Evolutionary conservation across 1,140 invertebrate species (phyloP).

Genomic region (Phymastichus coffea): DNA sequence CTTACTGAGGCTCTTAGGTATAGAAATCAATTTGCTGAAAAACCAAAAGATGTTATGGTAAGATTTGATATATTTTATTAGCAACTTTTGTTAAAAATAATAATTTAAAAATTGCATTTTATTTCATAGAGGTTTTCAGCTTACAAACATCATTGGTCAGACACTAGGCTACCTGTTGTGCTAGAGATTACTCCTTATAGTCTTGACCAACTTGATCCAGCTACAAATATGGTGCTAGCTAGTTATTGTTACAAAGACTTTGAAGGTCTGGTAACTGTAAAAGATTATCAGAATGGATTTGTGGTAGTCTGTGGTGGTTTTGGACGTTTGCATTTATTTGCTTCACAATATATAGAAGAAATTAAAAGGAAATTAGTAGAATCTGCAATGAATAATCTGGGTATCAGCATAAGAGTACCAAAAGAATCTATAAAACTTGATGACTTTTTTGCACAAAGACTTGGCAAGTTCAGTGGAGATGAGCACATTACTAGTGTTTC

Average conservation of each 20-base stretch:
- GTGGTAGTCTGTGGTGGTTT: conserved; percentile 86
- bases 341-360: conserved; percentile 77
- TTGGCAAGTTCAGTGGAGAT: conserved; percentile 85
- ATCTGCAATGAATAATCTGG: conserved; percentile 75
- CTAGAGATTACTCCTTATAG: conserved; percentile 88
- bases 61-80: conserved; percentile 36
- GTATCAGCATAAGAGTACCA: conserved; percentile 79
- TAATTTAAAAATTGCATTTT: conserved; percentile 7
- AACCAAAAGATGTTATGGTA: conserved; percentile 73
- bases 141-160: conserved; percentile 95
- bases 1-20: conserved; percentile 88
- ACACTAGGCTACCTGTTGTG: conserved; percentile 80
- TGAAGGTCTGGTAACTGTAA: conserved; percentile 72
- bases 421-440: conserved; percentile 81
- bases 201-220: conserved; percentile 86
- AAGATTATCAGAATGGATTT: conserved; percentile 79
- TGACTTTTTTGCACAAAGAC: conserved; percentile 80
- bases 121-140: conserved; percentile 79
- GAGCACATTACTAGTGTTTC: conserved; percentile 87
- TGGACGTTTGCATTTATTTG: conserved; percentile 87
- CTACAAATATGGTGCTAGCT: conserved; percentile 75
- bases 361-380: conserved; percentile 85
- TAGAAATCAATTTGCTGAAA: conserved; percentile 76
- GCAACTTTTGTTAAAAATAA: neutral
- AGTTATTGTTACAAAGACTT: conserved; percentile 94